These are phyloP conservation scores for Momotus momota DNA, from an alignment of 2,797 vertebrate genomes.

Conservation along the genomic window DNA sequence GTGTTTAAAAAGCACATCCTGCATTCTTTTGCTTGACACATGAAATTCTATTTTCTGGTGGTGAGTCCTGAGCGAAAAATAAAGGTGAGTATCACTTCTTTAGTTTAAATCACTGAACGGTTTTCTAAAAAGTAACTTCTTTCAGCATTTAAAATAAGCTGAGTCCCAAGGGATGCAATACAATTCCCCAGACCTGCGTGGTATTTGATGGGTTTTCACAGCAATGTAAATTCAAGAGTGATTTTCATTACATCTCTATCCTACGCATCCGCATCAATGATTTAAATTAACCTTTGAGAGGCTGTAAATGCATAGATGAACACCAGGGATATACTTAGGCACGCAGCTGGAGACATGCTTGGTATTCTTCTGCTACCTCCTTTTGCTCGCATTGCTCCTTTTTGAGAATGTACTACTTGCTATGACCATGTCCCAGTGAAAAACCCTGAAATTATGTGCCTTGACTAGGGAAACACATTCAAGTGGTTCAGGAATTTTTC, in stretches of 20 bases:
- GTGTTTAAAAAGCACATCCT: neutral
- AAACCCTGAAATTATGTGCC: neutral
- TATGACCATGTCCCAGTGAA: neutral
- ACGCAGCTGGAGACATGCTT: fast-evolving
- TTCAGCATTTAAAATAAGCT: neutral
- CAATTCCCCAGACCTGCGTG: fast-evolving
- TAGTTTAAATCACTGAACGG: neutral
- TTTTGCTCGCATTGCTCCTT: neutral
- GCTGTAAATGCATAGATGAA: neutral
- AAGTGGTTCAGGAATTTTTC: neutral
- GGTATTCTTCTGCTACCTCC: neutral
- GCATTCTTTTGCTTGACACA: fast-evolving
- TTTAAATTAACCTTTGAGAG: neutral
- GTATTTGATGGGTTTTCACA: neutral
- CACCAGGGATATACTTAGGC: fast-evolving
- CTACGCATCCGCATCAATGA: fast-evolving
- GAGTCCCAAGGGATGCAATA: neutral
- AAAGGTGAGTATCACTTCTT: neutral
- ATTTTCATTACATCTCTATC: neutral
- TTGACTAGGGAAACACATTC: neutral
- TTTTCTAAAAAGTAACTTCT: neutral
- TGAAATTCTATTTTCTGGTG: neutral
- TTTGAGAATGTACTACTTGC: neutral
- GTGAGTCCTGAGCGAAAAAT: neutral
- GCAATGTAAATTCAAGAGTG: neutral